Conservation (phyloP, 2,888 invertebrate species). For the Tipula unca region DNA sequence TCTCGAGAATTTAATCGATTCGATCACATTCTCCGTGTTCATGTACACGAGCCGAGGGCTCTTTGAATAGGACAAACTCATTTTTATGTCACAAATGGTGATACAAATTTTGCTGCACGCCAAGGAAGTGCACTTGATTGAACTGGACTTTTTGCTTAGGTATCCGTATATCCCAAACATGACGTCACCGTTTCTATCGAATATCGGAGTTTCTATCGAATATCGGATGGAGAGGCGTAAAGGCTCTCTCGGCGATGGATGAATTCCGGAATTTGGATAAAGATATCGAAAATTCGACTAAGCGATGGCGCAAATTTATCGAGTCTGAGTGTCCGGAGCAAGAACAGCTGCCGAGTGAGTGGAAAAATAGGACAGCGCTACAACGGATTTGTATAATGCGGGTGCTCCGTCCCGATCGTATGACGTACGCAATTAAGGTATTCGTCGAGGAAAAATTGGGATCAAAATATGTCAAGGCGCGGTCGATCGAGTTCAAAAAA, state of each 20-base stretch:
- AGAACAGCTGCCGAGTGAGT: conserved; percentile 86
- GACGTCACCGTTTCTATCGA: conserved; percentile 65
- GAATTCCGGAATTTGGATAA: conserved; percentile 79
- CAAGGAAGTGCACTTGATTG: conserved; percentile 61
- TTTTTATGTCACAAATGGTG: conserved; percentile 79
- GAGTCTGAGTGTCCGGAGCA: conserved; percentile 89
- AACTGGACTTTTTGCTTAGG: conserved; percentile 79
- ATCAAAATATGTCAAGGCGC: conserved; percentile 67
- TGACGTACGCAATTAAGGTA: conserved; percentile 70
- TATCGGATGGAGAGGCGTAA: conserved; percentile 72
- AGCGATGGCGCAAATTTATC: conserved; percentile 87
- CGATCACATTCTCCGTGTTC: conserved; percentile 78
- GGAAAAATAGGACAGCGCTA: conserved; percentile 82
- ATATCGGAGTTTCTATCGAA: conserved; percentile 69
- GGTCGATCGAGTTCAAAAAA: conserved; percentile 71
- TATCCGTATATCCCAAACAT: conserved; percentile 71
- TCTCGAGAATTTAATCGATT: conserved; percentile 71
- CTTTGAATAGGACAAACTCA: conserved; percentile 86
- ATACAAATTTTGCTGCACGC: conserved; percentile 55
- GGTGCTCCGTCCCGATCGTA: conserved; percentile 82
- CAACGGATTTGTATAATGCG: conserved; percentile 89
- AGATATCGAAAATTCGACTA: conserved; percentile 84
- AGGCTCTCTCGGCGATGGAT: conserved; percentile 65
- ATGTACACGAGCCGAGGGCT: conserved; percentile 83
- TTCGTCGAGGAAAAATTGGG: conserved; percentile 89